Evolutionary conservation across 2,113 vertebrate species (phyloP), one percentile per base, ranked within the genome.

Genomic region (Python bivittatus): DNA sequence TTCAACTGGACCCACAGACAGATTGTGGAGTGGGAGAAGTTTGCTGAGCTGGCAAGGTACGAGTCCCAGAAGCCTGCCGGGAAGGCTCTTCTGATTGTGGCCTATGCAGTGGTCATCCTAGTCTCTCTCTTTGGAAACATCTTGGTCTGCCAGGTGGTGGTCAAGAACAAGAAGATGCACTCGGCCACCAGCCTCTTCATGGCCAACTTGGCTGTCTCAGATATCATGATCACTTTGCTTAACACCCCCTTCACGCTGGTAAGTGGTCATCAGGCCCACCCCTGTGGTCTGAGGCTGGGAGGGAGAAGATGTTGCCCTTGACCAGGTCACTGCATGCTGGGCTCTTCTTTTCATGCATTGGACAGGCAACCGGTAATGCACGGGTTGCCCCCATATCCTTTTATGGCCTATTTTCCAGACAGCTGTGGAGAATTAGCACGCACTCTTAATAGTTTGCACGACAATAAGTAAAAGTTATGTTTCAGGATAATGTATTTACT

Each of bases 191-290:
- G 97, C 95, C 97, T 98, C 84, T 98, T 98, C 97, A 98, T 98
- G 0, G 96, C 97, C 91, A 98, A 98, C 88, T 94, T 98, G 94
- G 98, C 98, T 0, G 7, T 98, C 1, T 97, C 98, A 0, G 98
- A 98, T 0, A 96, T 98, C 94, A 97, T 98, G 97, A 98, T 98
- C 93, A 98, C 98, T 44, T 87, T 97, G 2, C 94, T 98, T 91
- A 98, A 98, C 96, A 98, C 98, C 0, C 98, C 98, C 29, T 98
- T 98, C 96, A 98, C 98, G 0, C 94, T 98, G 98, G 97, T 98
- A 96, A 98, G 98, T 94, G 44, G 44, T 44, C 44, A 95, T 93
- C 95, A 96, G 83, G 95, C 92, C 0, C 93, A 96, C 5, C 93
- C 96, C 0, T 95, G 97, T 0, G 9, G 11, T 22, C 48, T 52